A percentile compares a stretch with the other conserved stretches of the same genome.
These are phyloP conservation scores for Sebastiscus tertius DNA, from an alignment of 2,797 vertebrate genomes.

Conservation along the genomic window DNA sequence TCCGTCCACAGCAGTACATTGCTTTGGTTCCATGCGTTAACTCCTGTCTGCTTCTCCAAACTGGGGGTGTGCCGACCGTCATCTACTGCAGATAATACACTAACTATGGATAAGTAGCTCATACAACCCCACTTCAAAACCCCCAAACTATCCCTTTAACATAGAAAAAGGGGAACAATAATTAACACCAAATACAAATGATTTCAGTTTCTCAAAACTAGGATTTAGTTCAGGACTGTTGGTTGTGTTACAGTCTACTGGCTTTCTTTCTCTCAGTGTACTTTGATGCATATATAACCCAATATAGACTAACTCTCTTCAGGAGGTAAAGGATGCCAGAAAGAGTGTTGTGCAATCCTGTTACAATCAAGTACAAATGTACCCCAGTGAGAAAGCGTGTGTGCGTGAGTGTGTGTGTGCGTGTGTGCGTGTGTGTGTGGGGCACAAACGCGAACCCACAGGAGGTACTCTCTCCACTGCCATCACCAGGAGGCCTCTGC, in stretches of 20 bases:
- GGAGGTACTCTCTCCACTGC: constrained; percentile 66
- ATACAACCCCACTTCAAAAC: rapidly evolving
- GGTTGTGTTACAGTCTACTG: neutral
- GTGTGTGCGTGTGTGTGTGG: neutral
- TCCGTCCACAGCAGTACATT: too few species aligned
- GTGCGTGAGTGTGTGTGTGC: constrained; percentile 20
- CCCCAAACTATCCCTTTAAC: too few species aligned
- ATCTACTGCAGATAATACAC: too few species aligned
- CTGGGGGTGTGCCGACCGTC: too few species aligned
- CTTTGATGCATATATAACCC: constrained; percentile 21
- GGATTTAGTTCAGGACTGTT: neutral
- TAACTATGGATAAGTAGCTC: too few species aligned
- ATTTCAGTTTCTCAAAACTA: neutral
- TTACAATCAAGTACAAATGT: constrained; percentile 35
- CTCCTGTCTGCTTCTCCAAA: rapidly evolving
- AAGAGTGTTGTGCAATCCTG: constrained; percentile 59
- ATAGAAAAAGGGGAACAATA: neutral
- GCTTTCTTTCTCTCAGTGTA: neutral
- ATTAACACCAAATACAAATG: neutral
- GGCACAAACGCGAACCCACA: constrained; percentile 61
- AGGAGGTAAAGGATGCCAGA: constrained; percentile 47
- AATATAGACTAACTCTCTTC: constrained; percentile 35
- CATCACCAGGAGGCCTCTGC: constrained; percentile 74
- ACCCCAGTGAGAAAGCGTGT: constrained; percentile 16
- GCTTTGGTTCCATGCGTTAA: too few species aligned